These are phyloP conservation scores for Aethes cnicana DNA, from an alignment of 2,888 invertebrate genomes.

Conservation along the genomic window DNA sequence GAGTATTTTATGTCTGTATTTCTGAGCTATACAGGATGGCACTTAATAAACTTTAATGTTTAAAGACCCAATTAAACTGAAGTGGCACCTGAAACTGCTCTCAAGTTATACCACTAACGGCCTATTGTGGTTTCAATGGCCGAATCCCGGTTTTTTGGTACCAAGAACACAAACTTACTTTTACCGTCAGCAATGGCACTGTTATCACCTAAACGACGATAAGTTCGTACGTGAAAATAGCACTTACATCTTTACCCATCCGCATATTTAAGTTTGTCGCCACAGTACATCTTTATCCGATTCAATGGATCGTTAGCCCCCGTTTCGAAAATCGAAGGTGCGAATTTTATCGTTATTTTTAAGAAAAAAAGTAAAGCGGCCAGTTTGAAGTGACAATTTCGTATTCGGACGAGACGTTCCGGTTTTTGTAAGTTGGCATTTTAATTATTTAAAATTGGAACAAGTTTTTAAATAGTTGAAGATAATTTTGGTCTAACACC, in stretches of 20 bases:
- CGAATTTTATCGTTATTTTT: constrained; percentile 43
- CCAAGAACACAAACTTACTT: constrained; percentile 6
- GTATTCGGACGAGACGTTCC: constrained; percentile 3
- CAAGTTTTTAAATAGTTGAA: too few species aligned
- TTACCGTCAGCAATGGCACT: not conserved
- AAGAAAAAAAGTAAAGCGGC: constrained; percentile 28
- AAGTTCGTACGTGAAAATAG: not conserved
- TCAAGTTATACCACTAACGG: constrained; percentile 43
- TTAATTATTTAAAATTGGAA: too few species aligned
- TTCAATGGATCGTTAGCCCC: constrained; percentile 71
- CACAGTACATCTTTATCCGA: constrained; percentile 73
- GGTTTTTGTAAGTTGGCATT: not conserved
- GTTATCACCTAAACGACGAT: not conserved
- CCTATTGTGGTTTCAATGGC: constrained; percentile 52
- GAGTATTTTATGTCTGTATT: too few species aligned
- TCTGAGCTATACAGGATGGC: not conserved
- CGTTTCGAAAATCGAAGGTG: constrained; percentile 47
- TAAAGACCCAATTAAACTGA: constrained; percentile 16
- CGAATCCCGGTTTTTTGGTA: constrained; percentile 19
- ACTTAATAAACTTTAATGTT: constrained; percentile 19
- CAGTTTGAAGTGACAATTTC: constrained; percentile 33
- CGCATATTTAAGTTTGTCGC: constrained; percentile 42
- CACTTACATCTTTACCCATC: not conserved
- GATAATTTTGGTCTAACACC: too few species aligned
- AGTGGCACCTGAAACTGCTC: constrained; percentile 8